Conservation (phyloP, 2,113 vertebrate species). For the Desmodus rotundus region DNA sequence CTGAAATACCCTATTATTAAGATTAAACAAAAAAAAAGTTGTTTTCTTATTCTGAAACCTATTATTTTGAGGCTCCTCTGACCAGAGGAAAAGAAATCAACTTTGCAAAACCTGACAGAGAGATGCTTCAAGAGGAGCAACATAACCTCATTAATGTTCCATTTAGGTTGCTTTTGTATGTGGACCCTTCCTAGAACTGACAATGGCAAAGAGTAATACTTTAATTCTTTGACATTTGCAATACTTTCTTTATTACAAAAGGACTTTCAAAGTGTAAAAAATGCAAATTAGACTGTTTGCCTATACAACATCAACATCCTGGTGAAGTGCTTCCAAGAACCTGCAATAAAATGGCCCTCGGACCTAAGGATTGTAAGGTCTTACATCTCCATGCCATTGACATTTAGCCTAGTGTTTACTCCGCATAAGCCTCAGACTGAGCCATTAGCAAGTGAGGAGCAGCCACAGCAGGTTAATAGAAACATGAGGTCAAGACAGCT, state of each 20-base stretch:
- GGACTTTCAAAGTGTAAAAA: slow-evolving; percentile 66
- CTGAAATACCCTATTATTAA: slow-evolving; percentile 80
- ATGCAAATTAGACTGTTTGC: slow-evolving; percentile 56
- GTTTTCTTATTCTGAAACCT: slow-evolving; percentile 73
- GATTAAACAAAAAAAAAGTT: slow-evolving; percentile 70
- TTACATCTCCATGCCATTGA: neutral
- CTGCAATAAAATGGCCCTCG: slow-evolving; percentile 40
- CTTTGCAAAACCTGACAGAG: slow-evolving; percentile 74
- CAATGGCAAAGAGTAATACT: slow-evolving; percentile 65
- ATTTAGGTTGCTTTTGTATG: slow-evolving; percentile 57
- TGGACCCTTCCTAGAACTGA: slow-evolving; percentile 66
- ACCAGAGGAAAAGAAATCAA: slow-evolving; percentile 64
- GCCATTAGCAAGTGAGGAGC: neutral
- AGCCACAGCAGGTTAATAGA: neutral
- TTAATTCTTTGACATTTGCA: slow-evolving; percentile 70
- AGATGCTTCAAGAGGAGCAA: slow-evolving; percentile 69
- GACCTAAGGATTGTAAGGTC: slow-evolving; percentile 57
- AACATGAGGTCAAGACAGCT: neutral
- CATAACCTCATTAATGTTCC: slow-evolving; percentile 53
- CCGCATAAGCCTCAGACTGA: slow-evolving; percentile 39
- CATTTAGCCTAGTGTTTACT: slow-evolving; percentile 22
- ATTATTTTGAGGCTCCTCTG: slow-evolving; percentile 75
- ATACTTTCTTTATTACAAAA: slow-evolving; percentile 72
- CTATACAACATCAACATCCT: slow-evolving; percentile 53
- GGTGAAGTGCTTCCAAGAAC: slow-evolving; percentile 16